Conservation (phyloP, 2,113 vertebrate genomes). For the Lagopus leucura region DNA sequence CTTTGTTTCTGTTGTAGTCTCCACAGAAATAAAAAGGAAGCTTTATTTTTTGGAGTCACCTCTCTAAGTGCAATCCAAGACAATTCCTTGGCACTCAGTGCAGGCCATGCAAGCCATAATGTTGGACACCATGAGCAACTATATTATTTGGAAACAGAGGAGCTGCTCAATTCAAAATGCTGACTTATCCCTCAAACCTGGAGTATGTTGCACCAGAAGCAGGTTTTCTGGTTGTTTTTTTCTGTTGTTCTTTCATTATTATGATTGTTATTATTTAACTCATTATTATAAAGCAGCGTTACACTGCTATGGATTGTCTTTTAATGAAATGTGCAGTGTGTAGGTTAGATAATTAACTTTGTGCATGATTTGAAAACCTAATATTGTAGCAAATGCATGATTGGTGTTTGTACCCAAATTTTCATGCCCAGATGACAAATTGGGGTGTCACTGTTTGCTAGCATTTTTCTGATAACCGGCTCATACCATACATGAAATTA, state of each 20-base stretch:
- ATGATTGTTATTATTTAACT: neutral
- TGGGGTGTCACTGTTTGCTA: neutral
- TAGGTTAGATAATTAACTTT: conserved; percentile 18
- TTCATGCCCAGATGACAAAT: neutral
- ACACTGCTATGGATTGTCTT: neutral
- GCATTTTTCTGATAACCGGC: neutral
- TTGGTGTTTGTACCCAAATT: neutral
- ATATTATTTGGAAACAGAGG: neutral
- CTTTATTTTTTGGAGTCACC: too few relatives aligned
- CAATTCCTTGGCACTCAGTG: too few relatives aligned
- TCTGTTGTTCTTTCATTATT: neutral
- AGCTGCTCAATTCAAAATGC: neutral
- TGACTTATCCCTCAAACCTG: neutral
- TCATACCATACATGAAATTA: neutral
- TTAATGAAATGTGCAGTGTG: neutral
- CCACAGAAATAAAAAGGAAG: too few relatives aligned
- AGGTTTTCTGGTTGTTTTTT: neutral
- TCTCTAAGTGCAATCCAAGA: too few relatives aligned
- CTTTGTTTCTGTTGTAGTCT: too few relatives aligned
- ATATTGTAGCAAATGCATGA: neutral
- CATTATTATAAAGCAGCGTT: neutral
- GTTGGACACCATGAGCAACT: neutral
- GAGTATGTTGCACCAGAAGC: neutral
- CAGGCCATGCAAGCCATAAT: too few relatives aligned
- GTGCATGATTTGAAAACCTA: neutral